Base-by-base conservation (phyloP, 2,888 invertebrate genomes). In the Watsonalla binaria region DNA sequence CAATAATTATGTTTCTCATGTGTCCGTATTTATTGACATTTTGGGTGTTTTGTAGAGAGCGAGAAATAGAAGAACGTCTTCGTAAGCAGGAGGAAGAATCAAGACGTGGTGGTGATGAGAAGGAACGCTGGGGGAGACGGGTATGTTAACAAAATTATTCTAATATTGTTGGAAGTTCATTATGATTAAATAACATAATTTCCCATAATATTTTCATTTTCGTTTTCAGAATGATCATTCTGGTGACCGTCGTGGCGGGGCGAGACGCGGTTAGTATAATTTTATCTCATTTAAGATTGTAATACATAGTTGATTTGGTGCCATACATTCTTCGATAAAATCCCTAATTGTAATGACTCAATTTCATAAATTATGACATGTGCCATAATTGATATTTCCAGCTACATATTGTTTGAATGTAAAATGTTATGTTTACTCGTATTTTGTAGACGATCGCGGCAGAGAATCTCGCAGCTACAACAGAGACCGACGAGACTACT, bases 11-110 rank as follows among this genome's bases (percentile, higher is more conserved):
- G 24, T 24, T 24, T 24, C 24, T 24, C 24, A 24, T 24, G 24
- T 24, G 24, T 24, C 4, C 24, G 24, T 24, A 24, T 24, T 24
- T 24, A 24, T 24, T 24, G 24, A 24, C 53, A 45, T 47, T 33
- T 48, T 46, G 14, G 56, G 46, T 52, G 9, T 57, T 49, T 63
- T 55, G 11, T 57, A 91, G 91, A 68, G 98, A 98, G 74, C 92
- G 96, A 53, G 96, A 97, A 89, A 98, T 98, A 62, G 98, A 98
- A 78, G 96, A 97, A 76, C 94, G 96, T 64, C 88, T 98, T 51
- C 93, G 94, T 37, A 94, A 94, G 70, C 92, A 93, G 64, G 87
- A 87, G 58, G 92, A 91, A 54, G 90, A 89, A 65, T 75, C 86
- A 0, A 77, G 89, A 46, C 83, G 85, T 51, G 80, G 64, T 2